Evolutionary conservation across 2,888 invertebrate genomes (phyloP).

Genomic region (Gnatocerus cornutus): DNA sequence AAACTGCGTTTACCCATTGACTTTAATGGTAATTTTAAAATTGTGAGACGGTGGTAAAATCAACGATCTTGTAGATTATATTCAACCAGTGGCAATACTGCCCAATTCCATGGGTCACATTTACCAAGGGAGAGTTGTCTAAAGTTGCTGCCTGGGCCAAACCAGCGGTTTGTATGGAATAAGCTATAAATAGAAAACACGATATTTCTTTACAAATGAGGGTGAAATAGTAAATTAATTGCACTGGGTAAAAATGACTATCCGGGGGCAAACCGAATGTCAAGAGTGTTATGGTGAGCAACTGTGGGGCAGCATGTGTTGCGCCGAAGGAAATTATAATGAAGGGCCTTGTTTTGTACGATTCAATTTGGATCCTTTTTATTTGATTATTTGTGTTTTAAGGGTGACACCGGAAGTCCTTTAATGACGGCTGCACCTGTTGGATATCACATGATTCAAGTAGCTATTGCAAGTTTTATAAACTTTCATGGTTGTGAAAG

Average conservation of each 20-base stretch:
- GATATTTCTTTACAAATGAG: neutral
- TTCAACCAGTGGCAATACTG: neutral
- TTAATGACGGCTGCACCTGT: slow-evolving; percentile 9
- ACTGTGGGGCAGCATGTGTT: slow-evolving; percentile 7
- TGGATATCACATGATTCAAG: slow-evolving; percentile 11
- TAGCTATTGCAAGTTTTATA: slow-evolving; percentile 29
- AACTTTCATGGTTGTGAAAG: slow-evolving; percentile 31
- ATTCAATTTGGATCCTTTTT: neutral
- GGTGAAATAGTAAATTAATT: slow-evolving; percentile 6
- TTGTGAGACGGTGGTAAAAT: no score
- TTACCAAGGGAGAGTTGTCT: slow-evolving; percentile 16
- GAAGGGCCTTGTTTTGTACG: slow-evolving; percentile 19
- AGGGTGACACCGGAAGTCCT: slow-evolving; percentile 34
- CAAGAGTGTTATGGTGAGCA: slow-evolving; percentile 2
- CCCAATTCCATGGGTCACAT: slow-evolving; percentile 3
- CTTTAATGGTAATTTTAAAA: slow-evolving; percentile 14
- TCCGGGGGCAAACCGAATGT: neutral
- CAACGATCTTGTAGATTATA: slow-evolving; percentile 4
- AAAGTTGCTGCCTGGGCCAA: slow-evolving; percentile 33
- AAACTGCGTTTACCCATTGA: slow-evolving; percentile 11
- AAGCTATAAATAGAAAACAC: no score
- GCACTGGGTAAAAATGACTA: neutral
- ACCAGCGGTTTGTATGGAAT: slow-evolving; percentile 1
- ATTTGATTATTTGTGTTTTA: no score
- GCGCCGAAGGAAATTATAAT: slow-evolving; percentile 16